Evolutionary conservation across 2,888 invertebrate species (phyloP), one percentile per base, ranked within the genome.

Genomic region (Lottia scabra): DNA sequence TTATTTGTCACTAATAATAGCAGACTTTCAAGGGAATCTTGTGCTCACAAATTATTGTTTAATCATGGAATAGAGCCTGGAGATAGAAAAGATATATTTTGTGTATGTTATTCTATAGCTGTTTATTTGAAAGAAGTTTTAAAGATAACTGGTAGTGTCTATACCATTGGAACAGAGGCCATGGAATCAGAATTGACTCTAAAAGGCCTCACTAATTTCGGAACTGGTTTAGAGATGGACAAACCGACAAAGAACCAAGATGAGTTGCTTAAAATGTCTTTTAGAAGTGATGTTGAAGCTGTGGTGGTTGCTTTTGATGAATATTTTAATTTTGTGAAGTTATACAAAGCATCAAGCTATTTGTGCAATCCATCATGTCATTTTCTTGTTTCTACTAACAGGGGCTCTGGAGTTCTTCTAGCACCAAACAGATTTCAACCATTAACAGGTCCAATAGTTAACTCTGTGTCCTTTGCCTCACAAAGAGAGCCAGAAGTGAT

Each of bases 241-340:
- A 73, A 69, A 19, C 75, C 79, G 8, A 75, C 82, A 15, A 63
- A 68, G 13, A 71, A 81, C 23, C 77, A 78, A 3, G 71, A 75
- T 5, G 72, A 81, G n/a, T 73, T 86, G 10, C 73, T 83, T 23
- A 66, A 79, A 1, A 68, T 80, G 68, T 63, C 76, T 10, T 76
- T 86, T 63, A 70, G 75, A 10, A 78, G 84, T 19, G 78, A 90
- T 74, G 88, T 99, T 23, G 95, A 95, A 0, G 98, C 97, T 16
- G 98, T 99, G 0, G 92, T 98, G 30, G 95, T 98, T 45, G 98
- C 97, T 2, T 98, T 96, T 88, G 98, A 99, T 90, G 94, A 94
- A 79, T 94, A 97, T 89, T 93, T 98, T 85, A 95, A 95, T 87
- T 97, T 95, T 88, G 93, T 94, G 0, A 99, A 99, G 91, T 92